These are phyloP conservation scores for Ophion obscuratus DNA, from an alignment of 2,888 invertebrate species.

Conservation along the genomic window DNA sequence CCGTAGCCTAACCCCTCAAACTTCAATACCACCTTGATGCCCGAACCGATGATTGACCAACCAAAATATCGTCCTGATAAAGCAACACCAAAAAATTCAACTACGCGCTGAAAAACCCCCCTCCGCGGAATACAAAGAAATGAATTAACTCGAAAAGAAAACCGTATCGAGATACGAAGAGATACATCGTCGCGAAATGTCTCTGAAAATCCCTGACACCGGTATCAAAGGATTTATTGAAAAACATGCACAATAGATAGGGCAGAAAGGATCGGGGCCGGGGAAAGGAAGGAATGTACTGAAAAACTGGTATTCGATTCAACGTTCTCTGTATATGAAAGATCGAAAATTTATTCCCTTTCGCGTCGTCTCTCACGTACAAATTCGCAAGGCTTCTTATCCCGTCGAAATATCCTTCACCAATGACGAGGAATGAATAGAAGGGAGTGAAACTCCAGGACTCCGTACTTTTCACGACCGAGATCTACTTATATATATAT, in stretches of 20 bases:
- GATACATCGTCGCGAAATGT: background rate
- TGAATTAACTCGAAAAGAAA: background rate
- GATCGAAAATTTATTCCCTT: conserved; percentile 55
- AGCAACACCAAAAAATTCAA: background rate
- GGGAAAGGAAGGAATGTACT: background rate
- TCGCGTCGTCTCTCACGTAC: conserved; percentile 22
- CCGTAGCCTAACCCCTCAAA: no score
- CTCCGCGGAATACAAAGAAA: background rate
- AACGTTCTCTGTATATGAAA: conserved; percentile 23
- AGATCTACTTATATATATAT: background rate
- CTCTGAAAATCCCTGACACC: background rate
- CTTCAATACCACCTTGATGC: no score
- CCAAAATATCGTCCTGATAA: background rate
- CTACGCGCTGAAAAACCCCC: background rate
- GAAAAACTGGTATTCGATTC: conserved; percentile 44
- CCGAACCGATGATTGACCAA: background rate
- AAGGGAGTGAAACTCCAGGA: conserved; percentile 20
- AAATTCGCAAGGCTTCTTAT: conserved; percentile 53
- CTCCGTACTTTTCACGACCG: conserved; percentile 27
- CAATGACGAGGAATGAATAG: conserved; percentile 57
- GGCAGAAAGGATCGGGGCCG: background rate
- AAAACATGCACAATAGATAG: conserved; percentile 17
- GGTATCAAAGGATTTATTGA: conserved; percentile 25
- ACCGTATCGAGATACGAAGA: background rate
- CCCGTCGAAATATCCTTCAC: conserved; percentile 48